Percentiles rank a stretch among this genome's conserved stretches.
These are phyloP conservation scores for Tetragonula carbonaria DNA, from an alignment of 2,888 invertebrate species.

Conservation along the genomic window DNA sequence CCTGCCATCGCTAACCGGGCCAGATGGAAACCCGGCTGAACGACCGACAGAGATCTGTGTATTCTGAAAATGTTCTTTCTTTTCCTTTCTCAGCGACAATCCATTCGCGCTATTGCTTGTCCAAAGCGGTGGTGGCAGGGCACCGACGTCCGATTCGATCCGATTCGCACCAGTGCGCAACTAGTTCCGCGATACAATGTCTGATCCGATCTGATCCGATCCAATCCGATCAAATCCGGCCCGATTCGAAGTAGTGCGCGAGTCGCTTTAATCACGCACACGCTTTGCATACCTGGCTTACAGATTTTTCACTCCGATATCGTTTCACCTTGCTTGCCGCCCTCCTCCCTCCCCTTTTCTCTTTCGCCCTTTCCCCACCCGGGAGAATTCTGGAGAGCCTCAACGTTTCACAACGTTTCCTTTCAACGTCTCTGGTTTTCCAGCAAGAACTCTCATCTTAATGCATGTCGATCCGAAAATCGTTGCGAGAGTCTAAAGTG, in stretches of 20 bases:
- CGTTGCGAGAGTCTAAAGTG: not conserved
- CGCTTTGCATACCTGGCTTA: conserved; percentile 55
- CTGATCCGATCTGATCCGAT: conserved; percentile 65
- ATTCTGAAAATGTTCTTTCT: conserved; percentile 16
- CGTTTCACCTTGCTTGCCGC: not conserved
- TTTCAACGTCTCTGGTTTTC: not conserved
- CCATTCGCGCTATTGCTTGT: conserved; percentile 56
- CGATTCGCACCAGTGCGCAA: conserved; percentile 65
- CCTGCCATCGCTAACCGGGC: not conserved
- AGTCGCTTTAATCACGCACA: conserved; percentile 60
- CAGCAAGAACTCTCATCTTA: too few relatives aligned
- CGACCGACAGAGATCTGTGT: conserved; percentile 42
- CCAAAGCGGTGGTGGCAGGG: conserved; percentile 40
- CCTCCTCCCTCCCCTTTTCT: too few relatives aligned
- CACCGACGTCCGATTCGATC: conserved; percentile 64
- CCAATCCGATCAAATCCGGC: conserved; percentile 62
- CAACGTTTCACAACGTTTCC: not conserved
- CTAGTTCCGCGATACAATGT: conserved; percentile 66
- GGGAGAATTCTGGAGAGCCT: not conserved
- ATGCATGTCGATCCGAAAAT: not conserved
- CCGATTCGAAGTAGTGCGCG: conserved; percentile 62
- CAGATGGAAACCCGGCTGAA: not conserved
- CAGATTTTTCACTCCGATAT: conserved; percentile 50
- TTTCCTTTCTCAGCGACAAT: conserved; percentile 51
- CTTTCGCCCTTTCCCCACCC: not conserved